phyloP scores from a whole-genome alignment of 2,113 vertebrate genomes.

The Chaetura pelagica region DNA sequence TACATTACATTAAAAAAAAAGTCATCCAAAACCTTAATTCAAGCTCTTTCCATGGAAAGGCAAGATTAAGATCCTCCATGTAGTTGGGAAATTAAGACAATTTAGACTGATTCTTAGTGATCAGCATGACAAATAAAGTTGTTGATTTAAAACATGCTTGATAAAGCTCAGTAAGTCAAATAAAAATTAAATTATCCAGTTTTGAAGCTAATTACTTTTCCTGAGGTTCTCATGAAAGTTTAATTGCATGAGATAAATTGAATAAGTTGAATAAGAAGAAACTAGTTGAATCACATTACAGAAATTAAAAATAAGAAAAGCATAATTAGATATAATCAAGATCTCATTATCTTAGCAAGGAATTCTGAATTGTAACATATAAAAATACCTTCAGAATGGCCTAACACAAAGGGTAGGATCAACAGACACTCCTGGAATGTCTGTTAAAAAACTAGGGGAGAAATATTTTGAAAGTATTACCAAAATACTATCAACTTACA shows the following conservation, averaged over 20 bases:
- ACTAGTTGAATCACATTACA: background rate
- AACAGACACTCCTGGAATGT: background rate
- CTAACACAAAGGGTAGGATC: background rate
- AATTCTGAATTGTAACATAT: background rate
- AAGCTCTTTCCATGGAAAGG: background rate
- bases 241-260: background rate
- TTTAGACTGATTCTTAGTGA: background rate
- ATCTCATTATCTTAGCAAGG: background rate
- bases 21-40: background rate
- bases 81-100: background rate
- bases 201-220: background rate
- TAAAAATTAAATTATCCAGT: background rate
- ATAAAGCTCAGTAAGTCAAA: background rate
- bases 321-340: background rate
- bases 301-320: background rate
- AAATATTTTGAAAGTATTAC: background rate
- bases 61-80: background rate
- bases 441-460: background rate
- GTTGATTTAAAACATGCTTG: background rate
- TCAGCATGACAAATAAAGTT: background rate
- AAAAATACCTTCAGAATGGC: background rate
- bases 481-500: background rate
- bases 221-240: background rate
- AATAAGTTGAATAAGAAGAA: too few species aligned
- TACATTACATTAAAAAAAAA: background rate